A percentile compares a stretch with the other conserved stretches of the same genome.
Conservation (phyloP, 92 coral and sea anemone genomes). For the Phenganax subtilis region DNA sequence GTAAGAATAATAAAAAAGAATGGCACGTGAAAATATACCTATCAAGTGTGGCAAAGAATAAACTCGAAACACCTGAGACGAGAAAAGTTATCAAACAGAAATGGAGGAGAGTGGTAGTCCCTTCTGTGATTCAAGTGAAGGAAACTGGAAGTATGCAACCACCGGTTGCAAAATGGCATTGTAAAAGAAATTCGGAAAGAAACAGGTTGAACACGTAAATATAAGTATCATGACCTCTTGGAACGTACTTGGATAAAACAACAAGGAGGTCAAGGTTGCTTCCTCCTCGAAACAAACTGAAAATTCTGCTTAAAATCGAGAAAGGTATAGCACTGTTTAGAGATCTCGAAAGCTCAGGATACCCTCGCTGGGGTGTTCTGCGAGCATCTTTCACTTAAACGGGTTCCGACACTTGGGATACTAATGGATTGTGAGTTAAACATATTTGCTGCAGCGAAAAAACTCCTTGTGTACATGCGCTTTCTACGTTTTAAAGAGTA, state of each 20-base stretch:
- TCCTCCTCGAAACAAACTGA: neutral
- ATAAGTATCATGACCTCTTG: neutral
- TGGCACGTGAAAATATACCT: neutral
- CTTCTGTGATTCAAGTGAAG: neutral
- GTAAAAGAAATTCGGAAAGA: neutral
- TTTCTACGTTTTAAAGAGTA: too few relatives aligned
- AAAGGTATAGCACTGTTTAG: neutral
- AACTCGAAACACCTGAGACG: neutral
- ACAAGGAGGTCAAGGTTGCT: neutral
- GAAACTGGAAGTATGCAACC: neutral
- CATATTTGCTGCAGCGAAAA: too few relatives aligned
- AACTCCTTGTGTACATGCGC: too few relatives aligned
- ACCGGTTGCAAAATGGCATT: neutral
- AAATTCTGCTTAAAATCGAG: neutral
- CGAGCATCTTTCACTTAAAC: neutral
- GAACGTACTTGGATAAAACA: neutral
- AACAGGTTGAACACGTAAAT: neutral
- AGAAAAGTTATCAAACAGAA: neutral
- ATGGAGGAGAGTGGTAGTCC: neutral
- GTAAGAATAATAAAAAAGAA: neutral
- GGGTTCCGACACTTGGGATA: too few relatives aligned
- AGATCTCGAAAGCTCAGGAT: neutral
- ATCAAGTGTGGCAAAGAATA: conserved; percentile 2
- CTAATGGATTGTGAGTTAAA: too few relatives aligned
- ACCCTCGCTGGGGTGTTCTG: neutral